These are phyloP conservation scores for Phyllotis vaccarum DNA, from an alignment of 2,797 vertebrate species.

Conservation along the genomic window DNA sequence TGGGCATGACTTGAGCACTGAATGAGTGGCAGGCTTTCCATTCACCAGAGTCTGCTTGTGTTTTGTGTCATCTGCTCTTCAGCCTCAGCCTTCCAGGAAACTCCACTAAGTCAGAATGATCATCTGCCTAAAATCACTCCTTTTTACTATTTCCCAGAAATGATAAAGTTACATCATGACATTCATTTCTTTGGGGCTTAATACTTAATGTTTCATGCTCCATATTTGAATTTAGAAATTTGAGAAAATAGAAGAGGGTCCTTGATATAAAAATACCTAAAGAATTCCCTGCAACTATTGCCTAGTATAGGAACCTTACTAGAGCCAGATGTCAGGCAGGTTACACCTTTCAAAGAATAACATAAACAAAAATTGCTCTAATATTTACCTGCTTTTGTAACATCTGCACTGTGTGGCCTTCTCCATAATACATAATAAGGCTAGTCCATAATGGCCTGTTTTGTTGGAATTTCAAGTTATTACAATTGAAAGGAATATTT, in stretches of 20 bases:
- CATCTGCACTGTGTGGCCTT: background rate
- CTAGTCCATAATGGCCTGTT: too few species aligned
- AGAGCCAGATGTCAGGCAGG: background rate
- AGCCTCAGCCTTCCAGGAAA: background rate
- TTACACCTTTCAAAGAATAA: background rate
- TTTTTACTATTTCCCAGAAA: background rate
- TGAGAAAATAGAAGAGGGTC: background rate
- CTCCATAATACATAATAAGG: background rate
- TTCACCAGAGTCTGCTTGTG: background rate
- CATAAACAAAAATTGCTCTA: background rate
- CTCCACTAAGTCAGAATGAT: background rate
- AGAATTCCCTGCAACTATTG: background rate
- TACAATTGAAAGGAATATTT: slow-evolving; percentile 13
- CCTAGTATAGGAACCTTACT: background rate
- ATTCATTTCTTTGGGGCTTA: background rate
- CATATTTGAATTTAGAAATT: background rate
- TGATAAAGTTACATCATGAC: background rate
- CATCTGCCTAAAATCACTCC: background rate
- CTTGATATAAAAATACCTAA: background rate
- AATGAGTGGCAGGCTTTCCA: accelerated
- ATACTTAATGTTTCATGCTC: background rate
- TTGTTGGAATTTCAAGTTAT: slow-evolving; percentile 22
- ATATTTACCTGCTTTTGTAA: background rate
- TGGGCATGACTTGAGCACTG: background rate
- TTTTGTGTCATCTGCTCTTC: background rate